phyloP scores from a whole-genome alignment of 2,113 vertebrate species.

The Petromus typicus region DNA sequence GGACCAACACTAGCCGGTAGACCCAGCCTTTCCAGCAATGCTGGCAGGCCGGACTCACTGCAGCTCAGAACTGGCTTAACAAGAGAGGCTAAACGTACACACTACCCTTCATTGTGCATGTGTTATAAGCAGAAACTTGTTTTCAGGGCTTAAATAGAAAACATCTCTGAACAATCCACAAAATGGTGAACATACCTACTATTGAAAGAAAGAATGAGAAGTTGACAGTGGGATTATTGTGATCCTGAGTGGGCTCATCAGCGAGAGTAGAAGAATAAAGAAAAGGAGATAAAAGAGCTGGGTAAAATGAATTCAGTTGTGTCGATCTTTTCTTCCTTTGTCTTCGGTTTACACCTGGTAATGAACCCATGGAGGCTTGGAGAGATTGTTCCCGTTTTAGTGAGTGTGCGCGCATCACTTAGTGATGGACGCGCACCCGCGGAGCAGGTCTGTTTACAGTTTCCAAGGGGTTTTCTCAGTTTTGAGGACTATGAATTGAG shows the following conservation, averaged over 20 bases:
- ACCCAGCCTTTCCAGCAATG: background rate
- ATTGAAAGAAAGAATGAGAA: slow-evolving; percentile 65
- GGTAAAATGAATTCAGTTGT: slow-evolving; percentile 53
- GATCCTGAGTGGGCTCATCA: slow-evolving; percentile 61
- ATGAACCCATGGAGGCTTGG: slow-evolving; percentile 35
- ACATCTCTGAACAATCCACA: slow-evolving; percentile 49
- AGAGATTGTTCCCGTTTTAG: slow-evolving; percentile 63
- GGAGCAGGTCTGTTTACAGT: slow-evolving; percentile 68
- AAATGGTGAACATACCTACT: slow-evolving; percentile 71
- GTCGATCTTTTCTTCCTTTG: slow-evolving; percentile 75
- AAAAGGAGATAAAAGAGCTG: slow-evolving; percentile 43
- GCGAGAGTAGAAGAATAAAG: slow-evolving; percentile 36
- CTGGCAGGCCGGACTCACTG: background rate
- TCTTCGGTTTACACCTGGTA: slow-evolving; percentile 71
- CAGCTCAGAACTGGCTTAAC: background rate
- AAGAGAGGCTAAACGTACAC: background rate
- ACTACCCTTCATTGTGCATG: background rate
- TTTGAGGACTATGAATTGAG: slow-evolving; percentile 26
- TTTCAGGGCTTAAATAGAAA: slow-evolving; percentile 71
- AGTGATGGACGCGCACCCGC: background rate
- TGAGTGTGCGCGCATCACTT: slow-evolving; percentile 49
- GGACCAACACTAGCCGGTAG: background rate
- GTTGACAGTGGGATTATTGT: slow-evolving; percentile 59
- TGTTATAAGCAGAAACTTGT: slow-evolving; percentile 56
- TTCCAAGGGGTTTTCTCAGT: slow-evolving; percentile 63